These are phyloP conservation scores for Protobothrops flavoviridis DNA, from an alignment of 2,113 vertebrate species.

Conservation along the genomic window DNA sequence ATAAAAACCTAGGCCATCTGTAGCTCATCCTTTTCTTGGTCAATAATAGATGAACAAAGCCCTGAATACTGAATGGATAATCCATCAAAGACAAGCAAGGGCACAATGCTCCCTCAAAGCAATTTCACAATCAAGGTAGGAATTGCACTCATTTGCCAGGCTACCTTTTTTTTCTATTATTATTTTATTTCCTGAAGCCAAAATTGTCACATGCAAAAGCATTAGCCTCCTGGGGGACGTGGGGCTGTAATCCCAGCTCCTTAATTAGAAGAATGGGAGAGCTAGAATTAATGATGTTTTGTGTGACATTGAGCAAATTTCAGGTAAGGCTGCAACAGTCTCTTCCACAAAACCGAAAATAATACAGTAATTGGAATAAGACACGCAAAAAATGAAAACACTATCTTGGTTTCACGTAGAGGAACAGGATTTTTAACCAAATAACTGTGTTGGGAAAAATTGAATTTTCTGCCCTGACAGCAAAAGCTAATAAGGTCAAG, in stretches of 20 bases:
- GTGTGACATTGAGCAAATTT: slow-evolving; percentile 39
- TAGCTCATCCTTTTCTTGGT: slow-evolving; percentile 51
- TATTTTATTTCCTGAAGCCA: slow-evolving; percentile 42
- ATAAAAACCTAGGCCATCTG: slow-evolving; percentile 49
- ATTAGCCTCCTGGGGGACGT: slow-evolving; percentile 43
- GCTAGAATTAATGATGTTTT: slow-evolving; percentile 20
- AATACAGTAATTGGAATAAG: slow-evolving; percentile 15
- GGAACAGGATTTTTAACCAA: slow-evolving; percentile 40
- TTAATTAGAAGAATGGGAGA: slow-evolving; percentile 57
- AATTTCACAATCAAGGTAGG: slow-evolving; percentile 48
- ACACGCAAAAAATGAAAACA: slow-evolving; percentile 20
- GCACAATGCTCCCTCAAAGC: slow-evolving; percentile 47
- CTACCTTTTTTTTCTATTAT: background rate
- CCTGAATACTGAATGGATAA: slow-evolving; percentile 47
- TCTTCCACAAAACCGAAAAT: slow-evolving; percentile 1
- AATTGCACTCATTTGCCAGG: slow-evolving; percentile 40
- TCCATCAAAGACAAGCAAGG: slow-evolving; percentile 54
- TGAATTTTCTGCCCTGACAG: slow-evolving; percentile 24
- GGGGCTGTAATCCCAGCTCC: slow-evolving; percentile 39
- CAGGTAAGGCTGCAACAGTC: slow-evolving; percentile 24
- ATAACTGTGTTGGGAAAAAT: slow-evolving; percentile 31
- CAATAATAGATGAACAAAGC: slow-evolving; percentile 58
- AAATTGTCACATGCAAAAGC: slow-evolving; percentile 44
- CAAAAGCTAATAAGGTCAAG: slow-evolving; percentile 42
- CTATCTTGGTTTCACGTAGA: slow-evolving; percentile 42